Percentiles rank a stretch among this genome's conserved stretches.
Conservation (phyloP, 1,140 invertebrate species). For the Gyrodactylus salaris region DNA sequence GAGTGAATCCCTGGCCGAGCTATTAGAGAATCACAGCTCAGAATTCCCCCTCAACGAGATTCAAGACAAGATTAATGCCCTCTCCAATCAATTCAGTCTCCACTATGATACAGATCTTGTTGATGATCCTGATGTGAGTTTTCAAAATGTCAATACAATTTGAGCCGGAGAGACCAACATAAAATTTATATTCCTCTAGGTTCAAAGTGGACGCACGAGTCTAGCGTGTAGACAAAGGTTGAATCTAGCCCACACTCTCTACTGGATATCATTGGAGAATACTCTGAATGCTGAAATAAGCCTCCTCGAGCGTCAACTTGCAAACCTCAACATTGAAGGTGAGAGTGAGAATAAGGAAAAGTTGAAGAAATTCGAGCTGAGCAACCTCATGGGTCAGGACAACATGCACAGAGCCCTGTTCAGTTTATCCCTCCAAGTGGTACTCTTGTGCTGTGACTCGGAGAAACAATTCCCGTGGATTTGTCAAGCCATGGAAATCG, state of each 20-base stretch:
- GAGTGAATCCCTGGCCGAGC: background rate
- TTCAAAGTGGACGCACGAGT: background rate
- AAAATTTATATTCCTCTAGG: too few species aligned
- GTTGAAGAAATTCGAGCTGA: background rate
- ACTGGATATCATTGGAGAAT: background rate
- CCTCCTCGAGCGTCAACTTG: background rate
- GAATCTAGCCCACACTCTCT: background rate
- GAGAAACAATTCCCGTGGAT: conserved; percentile 3
- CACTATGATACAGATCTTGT: background rate
- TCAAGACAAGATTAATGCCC: background rate
- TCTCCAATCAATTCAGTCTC: background rate
- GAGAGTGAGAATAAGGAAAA: background rate
- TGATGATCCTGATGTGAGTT: too few species aligned
- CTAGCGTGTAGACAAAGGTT: background rate
- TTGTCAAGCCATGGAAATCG: background rate
- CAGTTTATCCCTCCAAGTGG: background rate
- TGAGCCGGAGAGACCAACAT: too few species aligned
- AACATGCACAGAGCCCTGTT: background rate
- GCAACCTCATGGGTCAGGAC: background rate
- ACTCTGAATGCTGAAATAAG: background rate
- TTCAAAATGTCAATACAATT: too few species aligned
- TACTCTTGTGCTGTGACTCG: background rate
- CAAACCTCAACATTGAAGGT: background rate
- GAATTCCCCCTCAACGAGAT: background rate
- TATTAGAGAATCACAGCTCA: background rate